Evolutionary conservation across 1,140 invertebrate genomes (phyloP).

Genomic region (Brachionus plicatilis): DNA sequence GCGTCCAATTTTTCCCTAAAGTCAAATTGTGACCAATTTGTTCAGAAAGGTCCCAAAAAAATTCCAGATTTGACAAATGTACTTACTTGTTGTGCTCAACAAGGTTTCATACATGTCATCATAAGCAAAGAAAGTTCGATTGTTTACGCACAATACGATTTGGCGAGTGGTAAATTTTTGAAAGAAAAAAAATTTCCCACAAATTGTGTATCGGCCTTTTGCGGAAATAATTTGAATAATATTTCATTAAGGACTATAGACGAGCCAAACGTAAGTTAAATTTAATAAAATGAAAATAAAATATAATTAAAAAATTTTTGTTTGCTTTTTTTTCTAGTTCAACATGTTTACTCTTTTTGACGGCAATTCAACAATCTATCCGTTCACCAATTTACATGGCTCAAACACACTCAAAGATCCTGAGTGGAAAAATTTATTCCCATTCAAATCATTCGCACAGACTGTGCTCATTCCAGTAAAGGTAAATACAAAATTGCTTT

Average conservation of each 20-base stretch:
- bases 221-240: slow-evolving; percentile 11
- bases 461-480: background rate
- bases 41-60: slow-evolving; percentile 34
- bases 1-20: background rate
- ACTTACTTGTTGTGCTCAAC: background rate
- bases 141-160: background rate
- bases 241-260: slow-evolving; percentile 15
- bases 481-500: background rate
- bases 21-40: slow-evolving; percentile 9
- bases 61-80: background rate
- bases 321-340: background rate
- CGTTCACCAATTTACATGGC: background rate
- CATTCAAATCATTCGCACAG: slow-evolving; percentile 22
- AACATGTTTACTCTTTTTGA: slow-evolving; percentile 16
- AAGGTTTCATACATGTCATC: background rate
- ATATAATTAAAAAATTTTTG: background rate
- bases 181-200: slow-evolving; percentile 12
- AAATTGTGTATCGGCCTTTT: background rate
- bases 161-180: slow-evolving; percentile 1
- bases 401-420: background rate
- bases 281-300: background rate
- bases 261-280: background rate
- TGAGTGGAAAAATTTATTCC: slow-evolving; percentile 34
- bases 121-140: slow-evolving; percentile 10
- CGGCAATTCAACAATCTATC: slow-evolving; percentile 27